Percentiles rank a stretch among this genome's conserved stretches.
Conservation (phyloP, 1,140 invertebrate species). For the Zaprionus ghesquierei region DNA sequence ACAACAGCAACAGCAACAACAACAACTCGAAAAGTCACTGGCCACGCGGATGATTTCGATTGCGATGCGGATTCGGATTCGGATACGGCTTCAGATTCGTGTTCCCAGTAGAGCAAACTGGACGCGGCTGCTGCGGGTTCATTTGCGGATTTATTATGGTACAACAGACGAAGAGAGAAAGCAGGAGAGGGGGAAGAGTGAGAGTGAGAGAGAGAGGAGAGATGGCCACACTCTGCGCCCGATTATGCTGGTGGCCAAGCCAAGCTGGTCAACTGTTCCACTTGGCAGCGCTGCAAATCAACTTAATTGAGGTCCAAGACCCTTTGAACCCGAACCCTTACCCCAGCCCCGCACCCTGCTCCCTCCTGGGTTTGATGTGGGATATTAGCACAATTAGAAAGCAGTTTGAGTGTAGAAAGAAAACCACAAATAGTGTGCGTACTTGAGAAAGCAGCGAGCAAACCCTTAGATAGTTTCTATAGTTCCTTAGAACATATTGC, state of each 20-base stretch:
- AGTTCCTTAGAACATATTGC: no score
- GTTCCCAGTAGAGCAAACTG: conserved; percentile 1
- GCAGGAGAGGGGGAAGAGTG: not conserved
- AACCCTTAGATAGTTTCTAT: no score
- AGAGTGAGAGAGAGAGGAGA: not conserved
- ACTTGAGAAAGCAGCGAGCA: not conserved
- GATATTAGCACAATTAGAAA: conserved; percentile 7
- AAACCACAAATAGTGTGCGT: not conserved
- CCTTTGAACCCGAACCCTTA: conserved; percentile 17
- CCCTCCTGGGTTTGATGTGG: not conserved
- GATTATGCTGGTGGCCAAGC: conserved; percentile 37
- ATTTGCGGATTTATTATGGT: conserved; percentile 70
- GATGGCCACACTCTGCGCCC: not conserved
- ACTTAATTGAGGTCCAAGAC: conserved; percentile 74
- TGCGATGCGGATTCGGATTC: not conserved
- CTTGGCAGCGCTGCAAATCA: conserved; percentile 69
- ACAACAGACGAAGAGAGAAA: conserved; percentile 31
- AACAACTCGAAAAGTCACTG: conserved; percentile 52
- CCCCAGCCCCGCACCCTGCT: not conserved
- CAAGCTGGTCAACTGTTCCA: conserved; percentile 30
- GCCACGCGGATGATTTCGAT: conserved; percentile 31
- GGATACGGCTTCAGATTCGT: not conserved
- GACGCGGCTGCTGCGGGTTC: conserved; percentile 57
- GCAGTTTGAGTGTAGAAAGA: not conserved
- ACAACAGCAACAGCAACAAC: conserved; percentile 50